Evolutionary conservation across 2,797 vertebrate species (phyloP).

Genomic region (Myiotriccus ornatus): DNA sequence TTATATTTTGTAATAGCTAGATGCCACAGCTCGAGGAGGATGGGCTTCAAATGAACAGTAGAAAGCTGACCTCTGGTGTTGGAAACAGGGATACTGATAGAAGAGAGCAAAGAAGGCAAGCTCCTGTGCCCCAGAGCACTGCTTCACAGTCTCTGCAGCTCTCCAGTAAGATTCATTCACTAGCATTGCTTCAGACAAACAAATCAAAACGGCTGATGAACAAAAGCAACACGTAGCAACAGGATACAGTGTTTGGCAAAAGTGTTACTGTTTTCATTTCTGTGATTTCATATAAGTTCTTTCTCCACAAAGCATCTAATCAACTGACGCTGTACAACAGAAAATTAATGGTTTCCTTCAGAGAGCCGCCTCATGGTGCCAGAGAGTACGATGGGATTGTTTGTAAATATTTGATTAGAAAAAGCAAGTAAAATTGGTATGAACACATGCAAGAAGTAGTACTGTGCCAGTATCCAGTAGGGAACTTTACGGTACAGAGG

Average conservation of each 20-base stretch:
- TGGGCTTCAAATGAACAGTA: neutral
- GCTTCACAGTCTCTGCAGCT: neutral
- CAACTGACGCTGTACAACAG: neutral
- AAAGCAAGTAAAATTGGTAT: constrained; percentile 1
- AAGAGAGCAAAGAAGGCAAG: neutral
- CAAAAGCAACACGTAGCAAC: constrained; percentile 3
- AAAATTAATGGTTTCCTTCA: constrained; percentile 55
- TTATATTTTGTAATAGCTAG: neutral
- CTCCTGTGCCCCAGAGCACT: neutral
- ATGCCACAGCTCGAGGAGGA: neutral
- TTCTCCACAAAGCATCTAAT: constrained; percentile 52
- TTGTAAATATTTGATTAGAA: constrained; percentile 57
- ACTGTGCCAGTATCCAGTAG: neutral
- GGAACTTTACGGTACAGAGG: neutral
- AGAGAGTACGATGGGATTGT: neutral
- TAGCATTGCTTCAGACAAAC: neutral
- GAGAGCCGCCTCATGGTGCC: neutral
- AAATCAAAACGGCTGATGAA: neutral
- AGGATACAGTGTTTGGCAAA: constrained; percentile 32
- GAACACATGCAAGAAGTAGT: constrained; percentile 1
- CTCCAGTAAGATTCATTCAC: neutral
- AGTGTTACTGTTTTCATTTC: constrained; percentile 31
- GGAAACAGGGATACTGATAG: neutral
- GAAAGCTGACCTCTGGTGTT: constrained; percentile 35
- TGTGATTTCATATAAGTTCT: constrained; percentile 15